Percentiles rank a stretch among this genome's conserved stretches.
Evolutionary conservation across 2,797 vertebrate species (phyloP).

Genomic region (Limnodromus scolopaceus): DNA sequence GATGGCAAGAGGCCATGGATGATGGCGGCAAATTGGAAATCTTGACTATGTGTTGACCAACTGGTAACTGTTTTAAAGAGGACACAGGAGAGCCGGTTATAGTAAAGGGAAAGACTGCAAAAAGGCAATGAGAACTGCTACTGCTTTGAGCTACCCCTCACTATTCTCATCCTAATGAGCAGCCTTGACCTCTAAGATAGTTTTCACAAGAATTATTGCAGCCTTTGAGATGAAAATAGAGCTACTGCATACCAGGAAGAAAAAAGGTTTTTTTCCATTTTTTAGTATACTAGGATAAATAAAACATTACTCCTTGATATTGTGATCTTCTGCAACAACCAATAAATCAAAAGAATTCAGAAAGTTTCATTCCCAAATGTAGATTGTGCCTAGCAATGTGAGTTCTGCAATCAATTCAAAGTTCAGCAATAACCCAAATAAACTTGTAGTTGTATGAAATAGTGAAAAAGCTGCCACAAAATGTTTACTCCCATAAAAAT

Average conservation of each 20-base stretch:
- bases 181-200: background rate
- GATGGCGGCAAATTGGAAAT: background rate
- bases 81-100: background rate
- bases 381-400: background rate
- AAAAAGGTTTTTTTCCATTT: background rate
- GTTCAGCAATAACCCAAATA: background rate
- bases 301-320: background rate
- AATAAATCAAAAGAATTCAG: background rate
- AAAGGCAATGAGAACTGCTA: background rate
- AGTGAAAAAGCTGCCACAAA: background rate
- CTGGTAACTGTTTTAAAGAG: background rate
- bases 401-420: background rate
- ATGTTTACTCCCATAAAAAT: background rate
- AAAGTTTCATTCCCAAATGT: background rate
- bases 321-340: background rate
- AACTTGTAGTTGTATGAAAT: background rate
- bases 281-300: background rate
- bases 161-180: background rate
- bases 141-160: background rate
- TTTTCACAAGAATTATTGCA: background rate
- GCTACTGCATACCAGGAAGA: fast-evolving
- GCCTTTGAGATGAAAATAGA: background rate
- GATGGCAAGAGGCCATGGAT: background rate
- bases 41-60: background rate
- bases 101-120: background rate